Evolutionary conservation across 2,888 invertebrate genomes (phyloP).

Genomic region (Limnephilus auricula): DNA sequence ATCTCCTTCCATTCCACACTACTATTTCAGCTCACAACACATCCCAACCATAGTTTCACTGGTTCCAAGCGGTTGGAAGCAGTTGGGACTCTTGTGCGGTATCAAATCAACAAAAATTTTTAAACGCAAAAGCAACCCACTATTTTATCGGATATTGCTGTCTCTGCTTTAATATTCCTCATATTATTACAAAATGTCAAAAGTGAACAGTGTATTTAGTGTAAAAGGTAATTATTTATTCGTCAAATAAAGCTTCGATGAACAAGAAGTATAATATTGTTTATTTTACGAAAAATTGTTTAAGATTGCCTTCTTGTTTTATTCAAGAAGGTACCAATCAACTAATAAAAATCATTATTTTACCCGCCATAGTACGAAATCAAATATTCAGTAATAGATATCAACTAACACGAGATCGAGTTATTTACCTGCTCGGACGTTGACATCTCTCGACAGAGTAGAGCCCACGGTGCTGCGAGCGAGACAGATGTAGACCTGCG

Average conservation of each 20-base stretch:
- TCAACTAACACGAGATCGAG: constrained; percentile 26
- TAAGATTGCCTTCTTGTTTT: background rate
- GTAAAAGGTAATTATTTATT: background rate
- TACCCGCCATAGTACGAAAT: background rate
- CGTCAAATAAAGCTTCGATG: background rate
- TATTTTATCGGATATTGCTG: background rate
- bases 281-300: background rate
- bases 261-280: background rate
- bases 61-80: too few relatives aligned
- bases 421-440: constrained; percentile 94
- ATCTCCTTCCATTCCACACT: too few relatives aligned
- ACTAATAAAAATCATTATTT: background rate
- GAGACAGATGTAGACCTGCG: constrained; percentile 94
- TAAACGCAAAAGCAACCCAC: background rate
- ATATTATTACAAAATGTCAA: background rate
- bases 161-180: background rate
- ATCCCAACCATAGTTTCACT: too few relatives aligned
- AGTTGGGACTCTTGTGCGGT: too few relatives aligned
- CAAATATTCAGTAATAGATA: constrained; percentile 2
- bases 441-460: constrained; percentile 94
- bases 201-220: background rate
- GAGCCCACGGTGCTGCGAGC: constrained; percentile 93
- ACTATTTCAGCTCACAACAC: too few relatives aligned
- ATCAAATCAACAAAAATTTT: too few relatives aligned
- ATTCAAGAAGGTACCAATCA: background rate